A percentile compares a stretch with the other conserved stretches of the same genome.
phyloP scores from a whole-genome alignment of 2,888 invertebrate species.

The Pseudococcus longispinus region DNA sequence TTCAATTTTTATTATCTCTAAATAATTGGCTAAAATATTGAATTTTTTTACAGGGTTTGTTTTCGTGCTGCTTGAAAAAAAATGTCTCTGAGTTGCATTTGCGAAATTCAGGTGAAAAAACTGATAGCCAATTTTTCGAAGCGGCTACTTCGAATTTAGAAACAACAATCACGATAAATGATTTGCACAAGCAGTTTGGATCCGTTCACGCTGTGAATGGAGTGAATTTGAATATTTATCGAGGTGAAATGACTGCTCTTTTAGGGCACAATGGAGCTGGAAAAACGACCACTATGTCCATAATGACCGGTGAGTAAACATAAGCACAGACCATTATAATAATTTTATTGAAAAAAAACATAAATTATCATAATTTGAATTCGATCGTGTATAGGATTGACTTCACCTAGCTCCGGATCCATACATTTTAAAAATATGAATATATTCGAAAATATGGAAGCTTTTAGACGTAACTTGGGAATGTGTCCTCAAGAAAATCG shows the following conservation, averaged over 20 bases:
- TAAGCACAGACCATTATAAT: not conserved
- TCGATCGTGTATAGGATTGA: conserved; percentile 46
- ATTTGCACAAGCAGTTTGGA: conserved; percentile 60
- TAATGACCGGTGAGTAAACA: conserved; percentile 68
- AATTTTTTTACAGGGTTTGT: not conserved
- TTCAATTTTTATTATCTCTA: not conserved
- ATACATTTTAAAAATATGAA: conserved; percentile 75
- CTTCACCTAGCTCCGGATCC: conserved; percentile 49
- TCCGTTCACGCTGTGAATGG: conserved; percentile 70
- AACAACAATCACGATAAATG: conserved; percentile 62
- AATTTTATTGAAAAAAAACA: conserved; percentile 70
- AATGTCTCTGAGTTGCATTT: not conserved
- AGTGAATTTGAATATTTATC: conserved; percentile 76
- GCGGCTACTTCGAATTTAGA: conserved; percentile 60
- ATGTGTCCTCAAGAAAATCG: conserved; percentile 92
- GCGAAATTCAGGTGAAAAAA: not conserved
- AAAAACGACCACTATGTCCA: conserved; percentile 80
- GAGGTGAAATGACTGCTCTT: conserved; percentile 84
- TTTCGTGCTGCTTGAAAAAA: not conserved
- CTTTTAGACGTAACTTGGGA: conserved; percentile 78
- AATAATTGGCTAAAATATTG: not conserved
- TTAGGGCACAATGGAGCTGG: conserved; percentile 90
- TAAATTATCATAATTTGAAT: conserved; percentile 66
- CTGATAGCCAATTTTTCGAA: conserved; percentile 52
- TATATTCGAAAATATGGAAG: conserved; percentile 70